Percentiles rank a stretch among this genome's conserved stretches.
Conservation (phyloP, 2,888 invertebrate genomes). For the Dolichopus griseipennis region DNA sequence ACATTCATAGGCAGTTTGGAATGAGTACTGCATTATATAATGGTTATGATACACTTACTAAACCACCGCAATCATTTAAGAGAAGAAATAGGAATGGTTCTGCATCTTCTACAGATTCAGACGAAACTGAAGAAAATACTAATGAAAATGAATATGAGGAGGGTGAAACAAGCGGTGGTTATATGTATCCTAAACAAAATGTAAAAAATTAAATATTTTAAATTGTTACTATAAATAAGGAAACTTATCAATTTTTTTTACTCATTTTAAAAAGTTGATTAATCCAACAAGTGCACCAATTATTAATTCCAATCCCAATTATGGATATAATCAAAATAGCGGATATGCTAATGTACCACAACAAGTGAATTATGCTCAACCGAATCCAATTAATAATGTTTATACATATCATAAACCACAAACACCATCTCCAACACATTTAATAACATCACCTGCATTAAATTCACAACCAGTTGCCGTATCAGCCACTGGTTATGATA, state of each 20-base stretch:
- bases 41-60: constrained; percentile 19
- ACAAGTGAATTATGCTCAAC: background rate
- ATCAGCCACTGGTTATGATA: background rate
- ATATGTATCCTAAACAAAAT: constrained; percentile 25
- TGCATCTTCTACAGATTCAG: background rate
- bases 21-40: constrained; percentile 12
- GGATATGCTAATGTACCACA: background rate
- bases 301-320: background rate
- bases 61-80: constrained; percentile 20
- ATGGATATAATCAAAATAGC: background rate
- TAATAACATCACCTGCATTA: background rate
- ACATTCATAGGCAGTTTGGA: constrained; percentile 59
- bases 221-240: too few species aligned
- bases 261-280: background rate
- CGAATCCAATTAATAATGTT: background rate
- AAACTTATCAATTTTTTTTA: too few species aligned
- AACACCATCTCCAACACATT: constrained; percentile 12
- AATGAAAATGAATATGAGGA: constrained; percentile 35
- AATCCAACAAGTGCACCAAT: background rate
- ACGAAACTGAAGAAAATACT: constrained; percentile 14
- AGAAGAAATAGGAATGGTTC: background rate
- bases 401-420: constrained; percentile 16
- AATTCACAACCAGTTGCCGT: background rate
- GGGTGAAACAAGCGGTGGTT: constrained; percentile 52
- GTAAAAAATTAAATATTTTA: background rate